Base-by-base conservation (phyloP, 2,797 vertebrate genomes). In the Parambassis ranga region DNA sequence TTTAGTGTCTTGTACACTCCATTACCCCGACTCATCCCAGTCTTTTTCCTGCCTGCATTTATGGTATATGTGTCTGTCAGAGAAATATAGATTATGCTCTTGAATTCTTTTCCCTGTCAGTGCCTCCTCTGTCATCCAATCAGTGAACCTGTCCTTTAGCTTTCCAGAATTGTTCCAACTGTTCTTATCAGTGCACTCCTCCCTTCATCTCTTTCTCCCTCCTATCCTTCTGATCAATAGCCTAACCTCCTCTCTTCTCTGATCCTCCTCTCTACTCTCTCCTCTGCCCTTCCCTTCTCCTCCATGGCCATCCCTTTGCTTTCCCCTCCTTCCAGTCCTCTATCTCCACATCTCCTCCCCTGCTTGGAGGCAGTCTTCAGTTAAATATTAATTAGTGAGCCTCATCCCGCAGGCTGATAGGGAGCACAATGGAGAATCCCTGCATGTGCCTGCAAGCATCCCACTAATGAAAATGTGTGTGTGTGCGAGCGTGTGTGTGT, bases 361-460 rank as follows among this genome's bases (percentile, higher is more conserved):
- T 61, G 70, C 82, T 88, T 24, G 28, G 71, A 88, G 76, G 81
- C 69, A 48, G 68, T 72, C 81, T 87, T 82, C 75, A 62, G 89
- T 92, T 92, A 92, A 91, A 91, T 91, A 91, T 92, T 92, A 92
- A 93, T 92, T 91, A 92, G 87, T 70, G 75, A 73, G 59, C 61
- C 80, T 63, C 79, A 72, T 91, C 85, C 88, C 76, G 72, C 72
- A 63, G 89, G 89, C 89, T 85, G 83, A 87, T 87, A 79, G 79
- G 77, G 68, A 75, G 74, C 83, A 89, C 88, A 90, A 89, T 88
- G 75, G 85, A 84, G 88, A 72, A 82, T 84, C 89, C 83, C 82
- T 64, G 82, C 76, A 43, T 79, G 79, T 71, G 86, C 79, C 85
- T 86, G 83, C 49, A 39, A 89, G 86, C 65, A 7, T 71, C 66